Percentiles rank a stretch among this genome's conserved stretches.
These are phyloP conservation scores for Callyntrura guangdongensis DNA, from an alignment of 2,888 invertebrate genomes.

Conservation along the genomic window DNA sequence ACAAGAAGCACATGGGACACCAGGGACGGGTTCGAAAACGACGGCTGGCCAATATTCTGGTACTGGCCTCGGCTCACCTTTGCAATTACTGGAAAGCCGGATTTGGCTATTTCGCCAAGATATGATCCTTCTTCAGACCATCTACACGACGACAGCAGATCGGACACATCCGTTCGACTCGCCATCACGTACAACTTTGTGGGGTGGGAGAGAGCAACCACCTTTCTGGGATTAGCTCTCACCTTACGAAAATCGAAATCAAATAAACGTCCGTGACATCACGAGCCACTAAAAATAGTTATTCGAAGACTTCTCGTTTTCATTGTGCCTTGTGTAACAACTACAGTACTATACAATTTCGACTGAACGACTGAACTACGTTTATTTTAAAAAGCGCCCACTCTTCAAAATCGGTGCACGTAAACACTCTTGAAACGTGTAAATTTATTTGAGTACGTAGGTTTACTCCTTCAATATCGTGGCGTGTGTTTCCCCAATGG, in stretches of 20 bases:
- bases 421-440: not conserved
- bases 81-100: constrained; percentile 93
- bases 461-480: too few species aligned
- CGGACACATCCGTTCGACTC: constrained; percentile 91
- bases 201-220: not conserved
- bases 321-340: constrained; percentile 27
- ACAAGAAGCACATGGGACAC: constrained; percentile 95
- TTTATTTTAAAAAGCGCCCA: constrained; percentile 55
- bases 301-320: constrained; percentile 19
- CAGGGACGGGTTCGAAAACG: constrained; percentile 93
- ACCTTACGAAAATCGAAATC: not conserved
- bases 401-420: constrained; percentile 37
- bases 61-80: constrained; percentile 98
- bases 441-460: too few species aligned
- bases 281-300: constrained; percentile 75
- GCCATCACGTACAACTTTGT: constrained; percentile 73
- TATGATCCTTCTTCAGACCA: constrained; percentile 91
- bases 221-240: constrained; percentile 13
- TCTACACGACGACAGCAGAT: constrained; percentile 94
- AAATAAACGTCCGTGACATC: constrained; percentile 43
- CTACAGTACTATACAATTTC: too few species aligned
- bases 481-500: not conserved
- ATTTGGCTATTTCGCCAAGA: constrained; percentile 90
- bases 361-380: not conserved
- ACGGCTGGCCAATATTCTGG: constrained; percentile 95